Base-by-base conservation (phyloP, 2,888 invertebrate genomes). In the Vesta saturnalis region DNA sequence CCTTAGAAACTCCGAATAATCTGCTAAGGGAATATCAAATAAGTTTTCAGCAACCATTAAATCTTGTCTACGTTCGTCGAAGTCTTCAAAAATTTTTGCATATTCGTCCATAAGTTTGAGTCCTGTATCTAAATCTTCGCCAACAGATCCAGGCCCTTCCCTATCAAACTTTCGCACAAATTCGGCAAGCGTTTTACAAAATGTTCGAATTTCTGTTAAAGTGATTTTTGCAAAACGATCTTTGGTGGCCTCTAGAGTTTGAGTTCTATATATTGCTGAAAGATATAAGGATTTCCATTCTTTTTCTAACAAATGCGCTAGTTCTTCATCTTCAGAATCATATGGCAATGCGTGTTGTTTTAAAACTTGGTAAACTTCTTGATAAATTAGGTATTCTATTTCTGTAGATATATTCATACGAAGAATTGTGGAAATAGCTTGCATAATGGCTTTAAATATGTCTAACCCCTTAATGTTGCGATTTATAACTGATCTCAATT, bases 151-250 rank as follows among this genome's bases (percentile, higher is more conserved):
- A 0, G 97, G 97, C 0, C 97, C 96, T 74, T 92, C 89, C 0
- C 73, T 81, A 71, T 92, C 89, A 78, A 94, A 96, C 77, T 90
- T 89, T 74, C 90, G 88, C 0, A 92, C 88, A 81, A 96, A 96
- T 0, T 88, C 87, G 21, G 86, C 86, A 1, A 90, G 77, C 61
- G 90, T 86, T 39, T 87, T 83, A 39, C 88, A 83, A 83, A 94
- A 94, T 19, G 88, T 87, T 0, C 86, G 85, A 68, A 96, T 95
- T 82, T 95, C 92, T 0, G 87, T 85, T 59, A 91, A 87, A 35
- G 94, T 96, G 77, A 95, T 87, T 78, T 92, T 90, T 8, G 94
- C 93, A 84, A 96, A 97, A 78, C 93, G 91, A 62, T 92, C 92
- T 80, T 95, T 96, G n/a, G 94, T 94, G 63, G 91, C 89, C 78